Evolutionary conservation across 2,888 invertebrate species (phyloP), one percentile per base, ranked within the genome.

Genomic region (Catocala nupta): DNA sequence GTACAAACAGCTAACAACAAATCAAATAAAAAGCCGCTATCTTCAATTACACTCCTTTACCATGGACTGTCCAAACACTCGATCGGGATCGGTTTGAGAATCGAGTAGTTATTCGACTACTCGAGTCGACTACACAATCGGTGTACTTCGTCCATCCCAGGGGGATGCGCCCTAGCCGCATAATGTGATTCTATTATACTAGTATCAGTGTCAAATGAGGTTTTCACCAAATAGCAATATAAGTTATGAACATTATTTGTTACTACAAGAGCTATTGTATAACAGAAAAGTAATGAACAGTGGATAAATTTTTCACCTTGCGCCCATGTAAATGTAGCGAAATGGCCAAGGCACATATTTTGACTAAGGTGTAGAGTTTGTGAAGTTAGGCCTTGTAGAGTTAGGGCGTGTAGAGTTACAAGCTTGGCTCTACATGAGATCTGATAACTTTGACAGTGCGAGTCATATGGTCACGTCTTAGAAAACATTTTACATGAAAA

Each of bases 31-130:
- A 80, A 75, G 70, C 71, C 71, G 65, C 71, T 77, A 77, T 84
- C 86, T 87, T 87, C 83, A 81, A 84, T 87, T 84, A 82, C 85
- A 85, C 83, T 83, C 83, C 81, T 84, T 83, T 81, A 76, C 75
- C 63, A 71, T 67, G 69, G 66, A 65, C 78, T 80, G 73, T 66
- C 62, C 85, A 88, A 88, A 88, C 85, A 89, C 86, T 86, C 73
- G 69, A 75, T 63, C 59, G 70, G 77, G 81, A 75, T 81, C 75
- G 73, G 66, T 69, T 68, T 65, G 61, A 67, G 71, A 74, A 78
- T 75, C 73, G 73, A 77, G 81, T 81, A 80, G 80, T 75, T 73
- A 75, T 80, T 80, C 77, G 81, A 78, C 70, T 77, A 75, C 73
- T 77, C 71, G 71, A 65, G 63, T 77, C 71, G 67, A 64, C 65